These are phyloP conservation scores for Xerus rutilus DNA, from an alignment of 2,797 vertebrate genomes.

Conservation along the genomic window DNA sequence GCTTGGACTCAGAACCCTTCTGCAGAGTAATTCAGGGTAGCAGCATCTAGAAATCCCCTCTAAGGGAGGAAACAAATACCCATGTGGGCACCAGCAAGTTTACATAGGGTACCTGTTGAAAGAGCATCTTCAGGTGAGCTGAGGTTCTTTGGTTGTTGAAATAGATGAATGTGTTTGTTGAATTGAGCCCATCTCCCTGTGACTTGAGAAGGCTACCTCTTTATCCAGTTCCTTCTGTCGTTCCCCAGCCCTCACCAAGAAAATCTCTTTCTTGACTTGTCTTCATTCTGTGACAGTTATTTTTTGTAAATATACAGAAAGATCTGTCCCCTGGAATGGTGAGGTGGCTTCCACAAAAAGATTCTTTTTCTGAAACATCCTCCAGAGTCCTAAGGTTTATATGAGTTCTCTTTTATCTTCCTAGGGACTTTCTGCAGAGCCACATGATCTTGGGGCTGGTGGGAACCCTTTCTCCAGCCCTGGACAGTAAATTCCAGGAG, in stretches of 20 bases:
- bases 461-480: constrained; percentile 87
- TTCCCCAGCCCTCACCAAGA: not conserved
- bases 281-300: not conserved
- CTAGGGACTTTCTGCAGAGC: constrained; percentile 85
- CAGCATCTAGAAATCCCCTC: not conserved
- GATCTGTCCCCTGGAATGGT: not conserved
- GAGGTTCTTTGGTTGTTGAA: not conserved
- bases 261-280: not conserved
- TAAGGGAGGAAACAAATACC: not conserved
- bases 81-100: not conserved
- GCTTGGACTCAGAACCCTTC: not conserved
- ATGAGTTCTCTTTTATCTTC: constrained; percentile 53
- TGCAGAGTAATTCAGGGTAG: not conserved
- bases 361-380: not conserved
- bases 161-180: not conserved
- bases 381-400: not conserved
- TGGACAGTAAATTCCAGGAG: constrained; percentile 86
- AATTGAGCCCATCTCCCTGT: not conserved
- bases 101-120: not conserved
- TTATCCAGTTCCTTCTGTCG: not conserved
- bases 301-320: not conserved
- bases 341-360: not conserved
- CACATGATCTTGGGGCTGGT: constrained; percentile 88
- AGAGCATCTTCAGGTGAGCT: not conserved
- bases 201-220: not conserved